Base-by-base conservation (phyloP, 2,888 invertebrate species). In the Criorhina ranunculi region DNA sequence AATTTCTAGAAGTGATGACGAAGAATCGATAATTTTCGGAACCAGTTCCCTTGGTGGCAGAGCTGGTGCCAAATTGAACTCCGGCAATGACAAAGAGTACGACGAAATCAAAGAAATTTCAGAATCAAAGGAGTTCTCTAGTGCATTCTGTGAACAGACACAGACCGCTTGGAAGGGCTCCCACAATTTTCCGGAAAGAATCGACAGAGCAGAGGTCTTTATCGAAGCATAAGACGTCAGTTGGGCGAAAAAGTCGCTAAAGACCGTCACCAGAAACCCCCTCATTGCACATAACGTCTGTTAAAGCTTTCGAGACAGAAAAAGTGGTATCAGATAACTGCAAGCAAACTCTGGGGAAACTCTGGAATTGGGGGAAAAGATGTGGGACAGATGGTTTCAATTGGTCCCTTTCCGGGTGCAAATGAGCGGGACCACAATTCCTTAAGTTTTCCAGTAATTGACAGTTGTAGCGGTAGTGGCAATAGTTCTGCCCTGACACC, bases 361-460 rank as follows among this genome's bases (percentile, higher is more conserved):
- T 96, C 95, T 55, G 97, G 94, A 2, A 98, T 93, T 1, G 95
- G 95, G 2, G 94, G 93, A 87, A 95, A 94, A 0, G 95, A 94
- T 0, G 95, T 94, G 86, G 94, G 94, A 87, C 95, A 95, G 55
- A 95, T 93, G 11, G 93, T 93, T 90, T 95, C 94, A 59, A 96
- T 93, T 90, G 94, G 19, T 93, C 93, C 7, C 96, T 95, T 77
- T 98, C 94, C 0, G 97, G 96, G 91, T 98, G 97, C 46, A 99
- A 93, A 92, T 99, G 98, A 0, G 98, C 98, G n/a, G 0, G 98
- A 97, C 99, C 99, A 99, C 1, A 98, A 92, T 49, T 95, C 94
- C 0, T 94, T 93, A 35, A 96, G 92, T 0, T 94, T 93, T 5
- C 95, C 94, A 86, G 94, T 94, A 89, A 97, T 94, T 0, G 98